A percentile compares a stretch with the other conserved stretches of the same genome.
These are phyloP conservation scores for Cheilosia grossa DNA, from an alignment of 2,888 invertebrate species.

Conservation along the genomic window DNA sequence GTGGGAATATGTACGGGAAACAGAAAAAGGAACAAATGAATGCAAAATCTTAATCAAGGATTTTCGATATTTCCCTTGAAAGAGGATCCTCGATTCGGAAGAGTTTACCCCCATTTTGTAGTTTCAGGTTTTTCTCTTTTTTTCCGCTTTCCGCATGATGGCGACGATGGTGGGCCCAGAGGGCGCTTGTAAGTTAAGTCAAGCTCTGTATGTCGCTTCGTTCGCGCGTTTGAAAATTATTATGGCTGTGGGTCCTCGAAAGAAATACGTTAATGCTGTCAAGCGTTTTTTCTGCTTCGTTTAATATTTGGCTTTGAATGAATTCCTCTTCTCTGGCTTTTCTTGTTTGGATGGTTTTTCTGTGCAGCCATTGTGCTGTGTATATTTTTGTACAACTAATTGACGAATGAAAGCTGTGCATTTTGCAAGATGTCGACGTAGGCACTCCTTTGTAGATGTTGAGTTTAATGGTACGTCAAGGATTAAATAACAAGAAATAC, in stretches of 20 bases:
- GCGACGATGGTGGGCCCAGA: neutral
- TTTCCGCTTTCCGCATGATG: neutral
- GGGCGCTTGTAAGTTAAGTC: constrained; percentile 46
- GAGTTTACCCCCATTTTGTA: constrained; percentile 9
- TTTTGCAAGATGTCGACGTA: constrained; percentile 1
- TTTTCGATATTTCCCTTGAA: constrained; percentile 46
- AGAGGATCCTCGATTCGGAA: constrained; percentile 37
- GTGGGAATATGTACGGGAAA: neutral
- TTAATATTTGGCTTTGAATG: constrained; percentile 48
- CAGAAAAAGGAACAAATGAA: constrained; percentile 5
- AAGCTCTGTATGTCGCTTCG: constrained; percentile 35
- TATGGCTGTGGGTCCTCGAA: constrained; percentile 32
- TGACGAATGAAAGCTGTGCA: constrained; percentile 34
- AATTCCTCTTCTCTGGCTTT: constrained; percentile 18
- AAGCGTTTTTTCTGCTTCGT: constrained; percentile 48
- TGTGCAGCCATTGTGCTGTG: constrained; percentile 11
- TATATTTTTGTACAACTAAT: constrained; percentile 28
- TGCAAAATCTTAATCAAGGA: constrained; percentile 45
- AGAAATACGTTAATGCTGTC: constrained; percentile 42
- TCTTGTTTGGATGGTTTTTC: neutral
- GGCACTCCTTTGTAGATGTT: neutral
- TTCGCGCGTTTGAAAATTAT: constrained; percentile 50
- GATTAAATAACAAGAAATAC: too few relatives aligned
- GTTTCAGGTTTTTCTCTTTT: neutral
- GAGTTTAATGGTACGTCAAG: too few relatives aligned